Conservation (phyloP, 1,140 invertebrate genomes). For the Drosophila tsacasi region DNA sequence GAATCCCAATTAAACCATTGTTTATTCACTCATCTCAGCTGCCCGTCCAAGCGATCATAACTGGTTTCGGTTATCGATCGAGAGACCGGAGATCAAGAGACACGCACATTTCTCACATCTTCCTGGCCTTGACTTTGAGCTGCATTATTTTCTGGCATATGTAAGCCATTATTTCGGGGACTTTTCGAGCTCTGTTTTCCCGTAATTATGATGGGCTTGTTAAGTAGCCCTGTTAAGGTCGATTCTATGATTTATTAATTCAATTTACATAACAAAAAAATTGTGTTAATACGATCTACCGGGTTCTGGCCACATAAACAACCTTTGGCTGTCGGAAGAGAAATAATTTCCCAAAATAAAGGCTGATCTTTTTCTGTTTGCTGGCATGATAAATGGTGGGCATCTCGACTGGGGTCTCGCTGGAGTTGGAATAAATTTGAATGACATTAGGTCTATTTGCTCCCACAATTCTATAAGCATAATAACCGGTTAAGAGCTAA, state of each 20-base stretch:
- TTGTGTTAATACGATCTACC: conserved; percentile 20
- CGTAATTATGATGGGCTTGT: conserved; percentile 50
- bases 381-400: conserved; percentile 4
- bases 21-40: conserved; percentile 9
- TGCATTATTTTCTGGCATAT: conserved; percentile 32
- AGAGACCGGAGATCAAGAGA: neutral
- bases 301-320: conserved; percentile 30
- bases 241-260: conserved; percentile 43
- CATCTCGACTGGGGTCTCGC: conserved; percentile 1
- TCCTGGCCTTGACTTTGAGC: conserved; percentile 60
- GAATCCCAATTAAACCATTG: conserved; percentile 49
- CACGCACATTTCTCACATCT: conserved; percentile 13
- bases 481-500: conserved; percentile 24
- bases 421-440: conserved; percentile 23
- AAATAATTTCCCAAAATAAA: conserved; percentile 9
- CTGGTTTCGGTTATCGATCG: conserved; percentile 36
- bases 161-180: conserved; percentile 14
- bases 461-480: conserved; percentile 33
- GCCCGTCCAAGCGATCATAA: neutral
- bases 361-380: conserved; percentile 7
- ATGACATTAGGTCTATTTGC: conserved; percentile 8
- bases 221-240: conserved; percentile 50
- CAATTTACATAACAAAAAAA: conserved; percentile 28
- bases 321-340: conserved; percentile 38
- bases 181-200: conserved; percentile 1